Evolutionary conservation across 2,888 invertebrate genomes (phyloP).

Genomic region (Amorpha juglandis): DNA sequence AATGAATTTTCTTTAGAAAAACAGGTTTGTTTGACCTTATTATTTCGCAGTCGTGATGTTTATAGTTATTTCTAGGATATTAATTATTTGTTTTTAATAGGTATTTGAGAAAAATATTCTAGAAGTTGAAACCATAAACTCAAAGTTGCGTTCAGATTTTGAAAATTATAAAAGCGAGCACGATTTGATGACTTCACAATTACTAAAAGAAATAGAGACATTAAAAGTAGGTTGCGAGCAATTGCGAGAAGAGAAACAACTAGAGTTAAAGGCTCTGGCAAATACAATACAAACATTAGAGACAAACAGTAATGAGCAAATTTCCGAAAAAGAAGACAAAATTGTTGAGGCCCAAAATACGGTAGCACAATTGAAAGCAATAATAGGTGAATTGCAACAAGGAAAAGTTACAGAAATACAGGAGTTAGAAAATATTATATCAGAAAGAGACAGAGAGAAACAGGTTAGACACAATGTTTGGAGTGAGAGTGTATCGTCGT

Average conservation of each 20-base stretch:
- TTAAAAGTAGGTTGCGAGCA: conserved; percentile 50
- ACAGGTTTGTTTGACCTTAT: conserved; percentile 62
- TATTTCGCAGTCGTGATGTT: conserved; percentile 47
- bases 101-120: conserved; percentile 56
- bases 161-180: conserved; percentile 49
- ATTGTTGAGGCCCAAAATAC: conserved; percentile 48
- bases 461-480: conserved; percentile 64
- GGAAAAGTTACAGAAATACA: conserved; percentile 59
- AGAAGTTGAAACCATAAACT: conserved; percentile 48
- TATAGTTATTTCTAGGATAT: conserved; percentile 28
- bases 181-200: conserved; percentile 42
- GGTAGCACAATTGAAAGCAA: conserved; percentile 49
- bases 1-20: conserved; percentile 52
- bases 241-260: conserved; percentile 50
- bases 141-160: conserved; percentile 44
- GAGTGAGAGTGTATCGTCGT: conserved; percentile 40
- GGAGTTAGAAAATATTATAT: conserved; percentile 48
- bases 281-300: conserved; percentile 51
- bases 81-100: conserved; percentile 55
- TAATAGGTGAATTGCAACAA: conserved; percentile 54
- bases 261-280: conserved; percentile 54
- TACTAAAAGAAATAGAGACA: conserved; percentile 52
- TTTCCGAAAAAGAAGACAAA: conserved; percentile 50
- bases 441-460: conserved; percentile 59
- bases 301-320: conserved; percentile 41